A percentile compares a stretch with the other conserved stretches of the same genome.
phyloP scores from a whole-genome alignment of 2,797 vertebrate genomes.

The Macroramphosus scolopax region DNA sequence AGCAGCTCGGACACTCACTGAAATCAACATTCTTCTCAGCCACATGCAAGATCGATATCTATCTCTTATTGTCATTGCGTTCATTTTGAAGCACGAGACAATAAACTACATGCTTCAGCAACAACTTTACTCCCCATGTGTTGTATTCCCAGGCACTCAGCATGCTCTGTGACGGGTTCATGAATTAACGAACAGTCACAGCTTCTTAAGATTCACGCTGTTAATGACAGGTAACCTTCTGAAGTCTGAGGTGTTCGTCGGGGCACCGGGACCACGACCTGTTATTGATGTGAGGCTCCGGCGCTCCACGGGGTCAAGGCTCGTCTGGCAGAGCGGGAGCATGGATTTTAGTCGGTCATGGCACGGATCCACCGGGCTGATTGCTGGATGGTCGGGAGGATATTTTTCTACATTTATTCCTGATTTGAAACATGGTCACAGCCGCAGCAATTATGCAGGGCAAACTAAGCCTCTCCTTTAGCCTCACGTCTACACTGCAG shows the following conservation, averaged over 20 bases:
- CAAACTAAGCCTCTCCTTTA: too few species aligned
- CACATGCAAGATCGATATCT: too few species aligned
- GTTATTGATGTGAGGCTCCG: slow-evolving; percentile 47
- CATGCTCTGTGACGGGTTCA: too few species aligned
- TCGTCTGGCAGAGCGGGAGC: too few species aligned
- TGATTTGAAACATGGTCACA: too few species aligned
- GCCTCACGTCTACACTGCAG: too few species aligned
- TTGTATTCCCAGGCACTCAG: too few species aligned
- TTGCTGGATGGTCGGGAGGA: slow-evolving; percentile 13
- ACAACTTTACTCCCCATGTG: background rate
- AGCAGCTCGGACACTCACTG: background rate
- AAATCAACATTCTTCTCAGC: slow-evolving; percentile 5
- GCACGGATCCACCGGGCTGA: slow-evolving; percentile 12
- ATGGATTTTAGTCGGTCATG: slow-evolving; percentile 15
- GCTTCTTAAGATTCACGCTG: slow-evolving; percentile 4
- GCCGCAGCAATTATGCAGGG: too few species aligned
- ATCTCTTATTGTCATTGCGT: too few species aligned
- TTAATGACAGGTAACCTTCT: slow-evolving; percentile 16
- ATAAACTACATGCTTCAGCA: background rate
- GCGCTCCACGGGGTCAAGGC: slow-evolving; percentile 32
- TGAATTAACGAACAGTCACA: background rate
- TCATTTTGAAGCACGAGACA: background rate
- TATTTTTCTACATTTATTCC: slow-evolving; percentile 4
- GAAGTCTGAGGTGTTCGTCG: slow-evolving; percentile 14
- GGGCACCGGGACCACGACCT: slow-evolving; percentile 22